These are phyloP conservation scores for Melanaphis sacchari DNA, from an alignment of 1,140 invertebrate genomes.

Conservation along the genomic window DNA sequence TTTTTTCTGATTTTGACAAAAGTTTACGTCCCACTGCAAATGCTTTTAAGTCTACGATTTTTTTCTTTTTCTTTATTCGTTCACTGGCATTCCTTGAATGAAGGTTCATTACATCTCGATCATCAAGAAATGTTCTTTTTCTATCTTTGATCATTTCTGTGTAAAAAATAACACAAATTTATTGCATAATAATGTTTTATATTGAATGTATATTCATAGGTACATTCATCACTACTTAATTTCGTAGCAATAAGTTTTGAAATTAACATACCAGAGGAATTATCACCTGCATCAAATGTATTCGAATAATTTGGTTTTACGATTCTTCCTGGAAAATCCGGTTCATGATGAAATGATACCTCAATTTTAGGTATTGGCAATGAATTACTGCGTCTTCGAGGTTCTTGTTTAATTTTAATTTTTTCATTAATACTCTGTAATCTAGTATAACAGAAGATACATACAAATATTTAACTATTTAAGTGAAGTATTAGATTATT, in stretches of 20 bases:
- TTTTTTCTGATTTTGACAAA: conserved; percentile 88
- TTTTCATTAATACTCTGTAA: conserved; percentile 83
- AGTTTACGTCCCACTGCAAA: conserved; percentile 88
- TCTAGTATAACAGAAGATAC: conserved; percentile 65
- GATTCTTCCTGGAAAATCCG: conserved; percentile 69
- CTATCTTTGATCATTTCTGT: conserved; percentile 55
- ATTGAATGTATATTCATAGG: background rate
- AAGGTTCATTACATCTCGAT: conserved; percentile 62
- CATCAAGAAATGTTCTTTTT: conserved; percentile 55
- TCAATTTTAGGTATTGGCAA: conserved; percentile 93
- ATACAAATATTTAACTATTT: background rate
- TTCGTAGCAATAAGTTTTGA: background rate
- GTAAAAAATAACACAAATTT: background rate
- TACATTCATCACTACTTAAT: background rate
- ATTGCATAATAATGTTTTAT: background rate
- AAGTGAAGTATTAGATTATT: too few relatives aligned
- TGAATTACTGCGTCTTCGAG: conserved; percentile 85
- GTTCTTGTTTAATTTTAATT: conserved; percentile 74
- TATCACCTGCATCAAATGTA: conserved; percentile 69
- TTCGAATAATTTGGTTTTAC: conserved; percentile 79
- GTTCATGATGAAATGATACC: conserved; percentile 81
- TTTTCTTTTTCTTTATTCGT: conserved; percentile 79
- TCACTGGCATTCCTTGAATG: conserved; percentile 78
- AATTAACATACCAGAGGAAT: conserved; percentile 38
- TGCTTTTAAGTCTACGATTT: conserved; percentile 86